Evolutionary conservation across 2,888 invertebrate species (phyloP).

Genomic region (Liopterus haemorrhoidalis): DNA sequence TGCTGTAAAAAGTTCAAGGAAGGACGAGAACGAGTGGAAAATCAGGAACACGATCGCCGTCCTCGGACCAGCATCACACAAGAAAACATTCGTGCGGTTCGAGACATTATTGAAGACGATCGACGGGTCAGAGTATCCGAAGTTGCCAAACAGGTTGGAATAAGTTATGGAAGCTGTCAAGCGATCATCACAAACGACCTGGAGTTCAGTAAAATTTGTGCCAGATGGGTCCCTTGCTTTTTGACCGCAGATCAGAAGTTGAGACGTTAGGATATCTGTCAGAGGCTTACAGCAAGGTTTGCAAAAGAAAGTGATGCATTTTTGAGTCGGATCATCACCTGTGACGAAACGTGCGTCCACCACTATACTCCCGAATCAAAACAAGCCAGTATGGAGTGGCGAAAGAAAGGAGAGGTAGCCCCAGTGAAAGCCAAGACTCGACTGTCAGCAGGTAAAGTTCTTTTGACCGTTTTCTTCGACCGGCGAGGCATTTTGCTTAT

Average conservation of each 20-base stretch:
- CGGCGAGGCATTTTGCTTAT: no score
- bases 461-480: no score
- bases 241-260: constrained; percentile 1
- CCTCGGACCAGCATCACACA: no score
- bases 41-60: no score
- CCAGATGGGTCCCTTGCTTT: constrained; percentile 1
- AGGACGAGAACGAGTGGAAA: no score
- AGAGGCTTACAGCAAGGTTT: background rate
- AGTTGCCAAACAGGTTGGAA: no score
- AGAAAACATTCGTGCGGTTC: no score
- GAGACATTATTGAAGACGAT: no score
- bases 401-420: background rate
- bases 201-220: background rate
- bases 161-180: background rate
- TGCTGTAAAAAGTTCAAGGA: no score
- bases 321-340: background rate
- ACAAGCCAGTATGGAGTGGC: constrained; percentile 9
- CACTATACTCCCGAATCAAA: constrained; percentile 3
- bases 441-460: no score
- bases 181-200: background rate
- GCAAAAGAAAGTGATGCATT: background rate
- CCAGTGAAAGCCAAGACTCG: no score
- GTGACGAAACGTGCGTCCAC: constrained; percentile 14
- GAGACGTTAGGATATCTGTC: background rate
- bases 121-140: no score